phyloP scores from a whole-genome alignment of 2,888 invertebrate species.

The Leucoptera coffeella region DNA sequence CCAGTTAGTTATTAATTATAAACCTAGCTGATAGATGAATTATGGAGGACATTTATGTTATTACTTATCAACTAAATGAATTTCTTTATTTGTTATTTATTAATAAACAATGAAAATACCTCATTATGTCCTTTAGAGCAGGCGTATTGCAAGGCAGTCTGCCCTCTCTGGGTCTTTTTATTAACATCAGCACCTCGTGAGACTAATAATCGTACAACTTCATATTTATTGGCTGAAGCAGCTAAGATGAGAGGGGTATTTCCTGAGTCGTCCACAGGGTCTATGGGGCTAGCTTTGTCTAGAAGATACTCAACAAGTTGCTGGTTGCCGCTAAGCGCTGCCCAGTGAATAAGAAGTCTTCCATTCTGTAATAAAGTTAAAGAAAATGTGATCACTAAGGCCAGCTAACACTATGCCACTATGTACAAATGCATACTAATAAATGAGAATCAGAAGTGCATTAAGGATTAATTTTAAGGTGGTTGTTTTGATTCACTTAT shows the following conservation, averaged over 20 bases:
- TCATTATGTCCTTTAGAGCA: conserved; percentile 76
- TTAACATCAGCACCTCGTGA: conserved; percentile 67
- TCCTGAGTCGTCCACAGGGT: conserved; percentile 67
- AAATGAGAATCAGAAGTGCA: no score
- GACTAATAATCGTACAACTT: conserved; percentile 61
- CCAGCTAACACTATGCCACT: no score
- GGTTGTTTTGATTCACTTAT: no score
- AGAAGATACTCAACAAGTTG: conserved; percentile 65
- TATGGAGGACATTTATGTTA: no score
- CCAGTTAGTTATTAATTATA: no score
- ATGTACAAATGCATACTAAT: no score
- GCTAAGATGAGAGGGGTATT: conserved; percentile 77
- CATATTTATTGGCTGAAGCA: conserved; percentile 67
- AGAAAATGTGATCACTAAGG: no score
- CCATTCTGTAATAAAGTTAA: conserved; percentile 65
- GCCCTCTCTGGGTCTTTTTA: conserved; percentile 65
- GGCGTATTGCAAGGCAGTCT: conserved; percentile 79
- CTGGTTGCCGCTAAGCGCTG: conserved; percentile 69
- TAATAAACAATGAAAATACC: no score
- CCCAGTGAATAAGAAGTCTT: conserved; percentile 73
- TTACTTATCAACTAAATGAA: no score
- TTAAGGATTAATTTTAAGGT: no score
- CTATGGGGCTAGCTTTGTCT: conserved; percentile 59
- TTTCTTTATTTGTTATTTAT: no score
- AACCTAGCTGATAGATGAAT: no score